These are phyloP conservation scores for Ips typographus DNA, from an alignment of 1,140 invertebrate species.

Conservation along the genomic window DNA sequence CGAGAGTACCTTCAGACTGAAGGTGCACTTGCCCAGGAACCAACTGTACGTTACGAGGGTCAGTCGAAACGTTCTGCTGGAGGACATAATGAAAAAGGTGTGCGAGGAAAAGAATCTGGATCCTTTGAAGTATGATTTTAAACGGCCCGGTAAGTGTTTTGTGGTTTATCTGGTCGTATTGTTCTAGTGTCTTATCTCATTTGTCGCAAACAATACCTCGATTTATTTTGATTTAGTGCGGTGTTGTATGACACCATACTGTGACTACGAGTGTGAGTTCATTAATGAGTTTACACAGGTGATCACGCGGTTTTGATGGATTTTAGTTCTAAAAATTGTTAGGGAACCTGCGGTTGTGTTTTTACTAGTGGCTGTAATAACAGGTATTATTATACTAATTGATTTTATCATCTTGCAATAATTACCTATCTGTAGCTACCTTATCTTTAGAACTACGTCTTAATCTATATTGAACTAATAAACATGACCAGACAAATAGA, in stretches of 20 bases:
- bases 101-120: conserved; percentile 82
- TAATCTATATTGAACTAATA: too few species aligned
- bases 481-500: too few species aligned
- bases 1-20: conserved; percentile 73
- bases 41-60: conserved; percentile 78
- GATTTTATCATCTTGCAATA: too few species aligned
- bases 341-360: too few species aligned
- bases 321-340: too few species aligned
- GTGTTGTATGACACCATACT: neutral
- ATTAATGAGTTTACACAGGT: too few species aligned
- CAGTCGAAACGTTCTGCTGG: conserved; percentile 65
- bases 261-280: too few species aligned
- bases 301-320: too few species aligned
- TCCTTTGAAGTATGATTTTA: conserved; percentile 71
- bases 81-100: conserved; percentile 69
- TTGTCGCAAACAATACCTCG: conserved; percentile 12
- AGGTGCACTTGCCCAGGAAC: conserved; percentile 81
- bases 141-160: conserved; percentile 69
- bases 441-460: too few species aligned
- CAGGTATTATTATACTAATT: too few species aligned
- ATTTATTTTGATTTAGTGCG: conserved; percentile 20
- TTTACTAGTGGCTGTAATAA: too few species aligned
- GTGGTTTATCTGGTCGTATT: conserved; percentile 7
- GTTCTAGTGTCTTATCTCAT: conserved; percentile 18
- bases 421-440: too few species aligned